Conservation (phyloP, 2,797 vertebrate genomes). For the Toxotes lorentzi region DNA sequence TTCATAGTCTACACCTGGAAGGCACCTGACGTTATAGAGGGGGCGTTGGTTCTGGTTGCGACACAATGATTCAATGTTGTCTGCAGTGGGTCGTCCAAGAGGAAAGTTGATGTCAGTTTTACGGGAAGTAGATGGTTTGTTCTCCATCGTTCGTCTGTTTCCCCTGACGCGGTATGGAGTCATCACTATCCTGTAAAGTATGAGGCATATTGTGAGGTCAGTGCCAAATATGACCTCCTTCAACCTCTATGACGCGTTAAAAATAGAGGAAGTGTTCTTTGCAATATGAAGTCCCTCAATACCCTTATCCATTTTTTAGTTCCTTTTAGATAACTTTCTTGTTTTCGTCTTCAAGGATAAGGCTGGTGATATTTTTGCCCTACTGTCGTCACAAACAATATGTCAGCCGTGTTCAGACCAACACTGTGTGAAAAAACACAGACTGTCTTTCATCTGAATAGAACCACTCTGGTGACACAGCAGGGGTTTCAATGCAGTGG, state of each 20-base stretch:
- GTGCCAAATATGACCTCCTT: background rate
- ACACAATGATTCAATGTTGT: conserved; percentile 74
- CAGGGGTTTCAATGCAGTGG: background rate
- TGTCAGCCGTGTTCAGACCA: background rate
- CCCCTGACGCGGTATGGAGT: background rate
- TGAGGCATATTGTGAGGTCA: conserved; percentile 21
- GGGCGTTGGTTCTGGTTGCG: conserved; percentile 68
- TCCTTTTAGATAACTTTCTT: background rate
- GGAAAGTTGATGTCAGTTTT: conserved; percentile 77
- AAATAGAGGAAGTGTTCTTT: conserved; percentile 17
- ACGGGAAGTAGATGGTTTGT: background rate
- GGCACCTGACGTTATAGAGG: conserved; percentile 66
- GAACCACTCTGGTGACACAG: background rate
- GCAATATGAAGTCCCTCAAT: background rate
- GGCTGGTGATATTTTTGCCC: background rate
- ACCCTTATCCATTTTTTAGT: too few relatives aligned
- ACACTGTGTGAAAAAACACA: background rate
- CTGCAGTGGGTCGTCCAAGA: conserved; percentile 75
- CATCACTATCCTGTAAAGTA: conserved; percentile 54
- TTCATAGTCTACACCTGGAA: conserved; percentile 57
- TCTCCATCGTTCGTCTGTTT: conserved; percentile 10
- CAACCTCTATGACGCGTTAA: background rate
- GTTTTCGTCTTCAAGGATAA: background rate
- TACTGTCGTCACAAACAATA: background rate
- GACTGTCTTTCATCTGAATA: too few relatives aligned